phyloP scores from a whole-genome alignment of 2,113 vertebrate species.

The Tachysurus vachellii region DNA sequence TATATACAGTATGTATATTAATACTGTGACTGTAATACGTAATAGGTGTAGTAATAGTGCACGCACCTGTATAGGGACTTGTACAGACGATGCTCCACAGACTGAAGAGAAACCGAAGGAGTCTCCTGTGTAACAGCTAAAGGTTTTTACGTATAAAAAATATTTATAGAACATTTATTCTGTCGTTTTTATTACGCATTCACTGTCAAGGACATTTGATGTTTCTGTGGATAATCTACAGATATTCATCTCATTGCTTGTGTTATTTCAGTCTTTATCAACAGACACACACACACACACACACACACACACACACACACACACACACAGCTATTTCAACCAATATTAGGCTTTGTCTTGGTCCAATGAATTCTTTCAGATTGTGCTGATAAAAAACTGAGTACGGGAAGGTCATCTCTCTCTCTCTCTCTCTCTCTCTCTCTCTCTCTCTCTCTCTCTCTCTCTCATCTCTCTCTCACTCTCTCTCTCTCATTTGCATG shows the following conservation, averaged over 20 bases:
- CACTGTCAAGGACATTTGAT: slow-evolving; percentile 4
- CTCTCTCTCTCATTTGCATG: background rate
- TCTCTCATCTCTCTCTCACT: background rate
- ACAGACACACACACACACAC: background rate
- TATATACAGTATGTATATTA: background rate
- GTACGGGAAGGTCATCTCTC: slow-evolving; percentile 6
- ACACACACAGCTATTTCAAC: background rate
- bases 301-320: background rate
- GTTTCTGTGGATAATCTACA: background rate
- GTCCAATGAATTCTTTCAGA: slow-evolving; percentile 15
- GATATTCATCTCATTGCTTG: background rate
- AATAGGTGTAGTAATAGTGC: background rate
- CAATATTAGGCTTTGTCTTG: background rate
- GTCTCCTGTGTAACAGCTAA: background rate
- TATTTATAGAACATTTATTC: background rate
- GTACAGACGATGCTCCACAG: background rate
- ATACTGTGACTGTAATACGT: background rate
- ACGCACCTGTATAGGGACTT: background rate
- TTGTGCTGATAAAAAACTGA: slow-evolving; percentile 1
- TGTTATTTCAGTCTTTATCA: background rate
- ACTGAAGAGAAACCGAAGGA: background rate
- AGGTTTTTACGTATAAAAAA: background rate
- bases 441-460: background rate
- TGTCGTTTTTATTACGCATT: background rate
- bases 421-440: background rate